Base-by-base conservation (phyloP, 2,113 vertebrate species). In the Sinocyclocheilus anophthalmus region DNA sequence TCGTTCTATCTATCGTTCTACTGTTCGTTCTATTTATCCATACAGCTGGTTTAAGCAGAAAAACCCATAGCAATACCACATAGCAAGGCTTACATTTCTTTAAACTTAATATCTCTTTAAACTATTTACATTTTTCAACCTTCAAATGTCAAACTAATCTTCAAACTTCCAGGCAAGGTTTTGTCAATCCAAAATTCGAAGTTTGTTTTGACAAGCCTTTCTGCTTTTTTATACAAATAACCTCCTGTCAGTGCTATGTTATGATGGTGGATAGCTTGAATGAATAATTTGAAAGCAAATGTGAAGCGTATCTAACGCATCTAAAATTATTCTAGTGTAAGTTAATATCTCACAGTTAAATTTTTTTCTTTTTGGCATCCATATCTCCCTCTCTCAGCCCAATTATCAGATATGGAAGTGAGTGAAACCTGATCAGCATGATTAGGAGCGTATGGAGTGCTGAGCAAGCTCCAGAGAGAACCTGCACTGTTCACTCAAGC, bases 351-450 rank as follows among this genome's bases (percentile, higher is more conserved):
- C 39, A 12, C 33, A 0, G 4, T 72, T 42, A 72, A 1, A 42
- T 59, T n/a, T 39, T 20, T 79, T 13, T 78, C 2, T 39, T 63
- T 63, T 18, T 80, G 14, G 22, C 78, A 42, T 80, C 57, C 37
- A 42, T 45, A 45, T 63, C 22, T 63, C 37, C 37, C 78, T 79
- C 78, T 79, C 72, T 76, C 72, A 76, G 72, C 72, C 48, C n/a
- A 76, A 76, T 73, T 73, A 73, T 45, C 22, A 73, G 39, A 45
- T 73, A 73, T n/a, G 37, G 39, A 73, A n/a, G 37, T 75, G 72
- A 75, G 11, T 45, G 76, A 70, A 81, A 86, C 33, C 77, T 39
- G 53, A 87, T 87, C 75, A 69, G 81, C 33, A 26, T 69, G 77
- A 82, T 72, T 85, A 76, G 20, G 14, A 88, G n/a, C 22, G 7